Conservation (phyloP, 92 coral and sea anemone species). For the Zoanthus gigantus region DNA sequence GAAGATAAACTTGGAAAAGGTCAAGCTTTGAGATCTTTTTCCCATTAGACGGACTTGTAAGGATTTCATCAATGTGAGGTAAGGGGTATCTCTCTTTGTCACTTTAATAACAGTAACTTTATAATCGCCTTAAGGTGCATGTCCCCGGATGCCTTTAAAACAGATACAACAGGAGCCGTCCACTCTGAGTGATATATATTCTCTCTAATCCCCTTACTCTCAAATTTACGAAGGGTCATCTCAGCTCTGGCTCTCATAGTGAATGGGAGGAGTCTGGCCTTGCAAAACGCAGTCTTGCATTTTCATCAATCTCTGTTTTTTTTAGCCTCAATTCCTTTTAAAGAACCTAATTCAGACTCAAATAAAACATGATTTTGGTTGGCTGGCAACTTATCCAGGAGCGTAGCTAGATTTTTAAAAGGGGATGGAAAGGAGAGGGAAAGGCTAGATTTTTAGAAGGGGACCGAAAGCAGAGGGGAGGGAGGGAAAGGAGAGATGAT, state of each 20-base stretch:
- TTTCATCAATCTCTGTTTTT: constrained; percentile 43
- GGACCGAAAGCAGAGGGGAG: too few relatives aligned
- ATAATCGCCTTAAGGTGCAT: background rate
- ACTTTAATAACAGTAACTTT: background rate
- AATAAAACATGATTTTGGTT: constrained; percentile 26
- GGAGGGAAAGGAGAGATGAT: too few relatives aligned
- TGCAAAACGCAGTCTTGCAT: constrained; percentile 60
- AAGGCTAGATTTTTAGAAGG: too few relatives aligned
- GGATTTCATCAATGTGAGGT: constrained; percentile 18
- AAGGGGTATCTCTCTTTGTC: constrained; percentile 14
- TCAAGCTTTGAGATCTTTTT: constrained; percentile 45
- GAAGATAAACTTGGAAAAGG: constrained; percentile 55
- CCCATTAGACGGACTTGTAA: constrained; percentile 22
- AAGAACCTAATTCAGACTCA: constrained; percentile 9
- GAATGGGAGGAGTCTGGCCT: constrained; percentile 62
- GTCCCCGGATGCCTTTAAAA: constrained; percentile 1
- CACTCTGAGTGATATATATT: constrained; percentile 41
- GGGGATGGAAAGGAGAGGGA: too few relatives aligned
- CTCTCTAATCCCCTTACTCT: constrained; percentile 51
- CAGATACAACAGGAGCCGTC: constrained; percentile 1
- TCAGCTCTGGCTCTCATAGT: constrained; percentile 51
- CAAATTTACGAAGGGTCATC: constrained; percentile 53
- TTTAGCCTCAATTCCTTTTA: constrained; percentile 31
- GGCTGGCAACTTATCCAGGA: background rate
- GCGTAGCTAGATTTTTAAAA: too few relatives aligned